These are phyloP conservation scores for Epinephelus cyanopodus DNA, from an alignment of 2,113 vertebrate genomes.

Conservation along the genomic window DNA sequence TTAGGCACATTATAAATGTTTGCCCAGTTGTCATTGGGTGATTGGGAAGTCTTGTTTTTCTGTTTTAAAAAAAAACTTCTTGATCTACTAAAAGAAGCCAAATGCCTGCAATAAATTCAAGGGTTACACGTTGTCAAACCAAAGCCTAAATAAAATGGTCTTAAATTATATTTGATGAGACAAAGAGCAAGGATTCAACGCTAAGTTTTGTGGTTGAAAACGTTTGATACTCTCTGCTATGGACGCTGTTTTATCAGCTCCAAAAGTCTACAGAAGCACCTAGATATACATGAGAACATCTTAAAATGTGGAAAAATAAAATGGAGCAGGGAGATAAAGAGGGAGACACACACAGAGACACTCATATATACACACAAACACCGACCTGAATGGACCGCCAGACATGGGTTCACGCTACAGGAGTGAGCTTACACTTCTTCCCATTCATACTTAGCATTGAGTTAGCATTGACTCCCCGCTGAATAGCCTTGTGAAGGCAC, in stretches of 20 bases:
- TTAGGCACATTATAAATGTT: background rate
- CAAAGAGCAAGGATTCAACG: background rate
- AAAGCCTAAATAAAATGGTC: background rate
- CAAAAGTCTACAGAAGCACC: background rate
- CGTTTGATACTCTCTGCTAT: background rate
- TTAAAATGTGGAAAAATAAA: slow-evolving; percentile 13
- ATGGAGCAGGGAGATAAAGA: slow-evolving; percentile 21
- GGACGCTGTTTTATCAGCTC: background rate
- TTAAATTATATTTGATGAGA: background rate
- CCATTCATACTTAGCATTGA: slow-evolving; percentile 67
- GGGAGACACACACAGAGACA: background rate
- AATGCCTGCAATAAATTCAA: background rate
- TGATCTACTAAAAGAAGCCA: background rate
- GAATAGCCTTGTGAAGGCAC: slow-evolving; percentile 68
- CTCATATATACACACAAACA: slow-evolving; percentile 30
- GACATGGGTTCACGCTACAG: slow-evolving; percentile 57
- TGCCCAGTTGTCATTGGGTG: too few species aligned
- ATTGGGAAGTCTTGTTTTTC: background rate
- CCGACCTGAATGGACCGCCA: slow-evolving; percentile 40
- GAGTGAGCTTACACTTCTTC: slow-evolving; percentile 66
- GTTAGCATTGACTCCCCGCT: slow-evolving; percentile 73
- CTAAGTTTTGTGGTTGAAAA: background rate
- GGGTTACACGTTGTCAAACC: slow-evolving; percentile 6
- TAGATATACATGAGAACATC: background rate
- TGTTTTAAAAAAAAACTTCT: background rate